phyloP scores from a whole-genome alignment of 2,797 vertebrate genomes.

The Harpagifer antarcticus region DNA sequence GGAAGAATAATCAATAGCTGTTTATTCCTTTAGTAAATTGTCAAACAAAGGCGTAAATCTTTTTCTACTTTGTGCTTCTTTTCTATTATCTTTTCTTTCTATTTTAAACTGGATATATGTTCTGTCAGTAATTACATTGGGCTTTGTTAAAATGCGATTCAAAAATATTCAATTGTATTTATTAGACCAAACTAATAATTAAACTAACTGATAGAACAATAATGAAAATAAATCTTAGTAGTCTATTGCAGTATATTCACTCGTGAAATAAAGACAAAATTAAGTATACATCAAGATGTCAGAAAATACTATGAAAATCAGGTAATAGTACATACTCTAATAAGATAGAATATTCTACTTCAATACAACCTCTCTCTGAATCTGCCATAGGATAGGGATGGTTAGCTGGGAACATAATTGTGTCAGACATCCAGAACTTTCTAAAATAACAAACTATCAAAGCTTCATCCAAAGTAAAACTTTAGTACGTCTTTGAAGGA shows the following conservation, averaged over 20 bases:
- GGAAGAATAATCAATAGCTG: neutral
- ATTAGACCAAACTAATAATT: neutral
- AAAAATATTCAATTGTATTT: neutral
- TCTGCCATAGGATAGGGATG: slow-evolving; percentile 14
- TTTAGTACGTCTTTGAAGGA: slow-evolving; percentile 19
- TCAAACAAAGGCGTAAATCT: neutral
- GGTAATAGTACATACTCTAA: neutral
- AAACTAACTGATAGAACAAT: neutral
- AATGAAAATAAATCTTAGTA: neutral
- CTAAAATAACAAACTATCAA: slow-evolving; percentile 42
- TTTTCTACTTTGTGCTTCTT: neutral
- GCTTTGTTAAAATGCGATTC: neutral
- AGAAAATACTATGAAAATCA: neutral
- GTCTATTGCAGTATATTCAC: no score
- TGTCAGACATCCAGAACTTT: slow-evolving; percentile 24
- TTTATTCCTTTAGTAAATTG: no score
- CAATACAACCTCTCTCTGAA: neutral
- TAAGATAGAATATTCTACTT: neutral
- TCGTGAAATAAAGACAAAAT: no score
- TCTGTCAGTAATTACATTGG: neutral
- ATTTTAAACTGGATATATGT: neutral
- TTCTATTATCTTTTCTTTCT: neutral
- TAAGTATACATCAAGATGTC: neutral
- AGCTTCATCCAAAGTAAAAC: slow-evolving; percentile 51
- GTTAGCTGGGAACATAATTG: slow-evolving; percentile 34